Conservation (phyloP, 2,797 vertebrate genomes). For the Amniataba percoides region DNA sequence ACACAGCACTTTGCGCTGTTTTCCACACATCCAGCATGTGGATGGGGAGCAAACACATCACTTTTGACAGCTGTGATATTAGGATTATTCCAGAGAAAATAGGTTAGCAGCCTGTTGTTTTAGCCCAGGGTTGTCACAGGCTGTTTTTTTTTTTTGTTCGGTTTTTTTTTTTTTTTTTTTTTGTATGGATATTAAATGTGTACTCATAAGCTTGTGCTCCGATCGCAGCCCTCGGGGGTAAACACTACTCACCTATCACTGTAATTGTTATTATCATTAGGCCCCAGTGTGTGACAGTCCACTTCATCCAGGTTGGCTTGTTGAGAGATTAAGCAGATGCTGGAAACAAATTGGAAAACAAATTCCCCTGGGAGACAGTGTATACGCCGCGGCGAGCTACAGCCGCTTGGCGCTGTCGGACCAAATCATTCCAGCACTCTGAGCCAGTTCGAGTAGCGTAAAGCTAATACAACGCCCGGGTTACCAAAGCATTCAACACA, state of each 20-base stretch:
- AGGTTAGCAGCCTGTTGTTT: slow-evolving; percentile 51
- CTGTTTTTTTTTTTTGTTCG: not conserved
- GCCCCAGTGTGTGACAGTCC: slow-evolving; percentile 65
- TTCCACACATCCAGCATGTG: slow-evolving; percentile 35
- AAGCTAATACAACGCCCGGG: slow-evolving; percentile 42
- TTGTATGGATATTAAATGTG: slow-evolving; percentile 62
- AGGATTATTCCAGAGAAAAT: slow-evolving; percentile 55
- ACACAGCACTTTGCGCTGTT: slow-evolving; percentile 29
- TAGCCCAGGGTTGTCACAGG: slow-evolving; percentile 42
- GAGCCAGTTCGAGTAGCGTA: slow-evolving; percentile 49
- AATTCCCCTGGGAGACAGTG: slow-evolving; percentile 60
- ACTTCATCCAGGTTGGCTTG: slow-evolving; percentile 76
- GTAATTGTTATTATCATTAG: slow-evolving; percentile 79
- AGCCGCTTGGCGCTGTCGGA: slow-evolving; percentile 47
- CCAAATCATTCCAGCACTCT: slow-evolving; percentile 56
- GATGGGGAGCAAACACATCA: slow-evolving; percentile 6
- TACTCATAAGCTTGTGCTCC: slow-evolving; percentile 55
- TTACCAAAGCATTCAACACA: slow-evolving; percentile 43
- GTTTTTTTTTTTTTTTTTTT: not conserved
- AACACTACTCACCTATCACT: slow-evolving; percentile 72
- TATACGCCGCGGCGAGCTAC: slow-evolving; percentile 35
- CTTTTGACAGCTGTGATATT: slow-evolving; percentile 49
- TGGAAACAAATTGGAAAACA: slow-evolving; percentile 76
- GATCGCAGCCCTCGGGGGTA: slow-evolving; percentile 62
- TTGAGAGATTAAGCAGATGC: slow-evolving; percentile 78